A percentile compares a stretch with the other conserved stretches of the same genome.
phyloP scores from a whole-genome alignment of 1,140 invertebrate species.

The Solen grandis region DNA sequence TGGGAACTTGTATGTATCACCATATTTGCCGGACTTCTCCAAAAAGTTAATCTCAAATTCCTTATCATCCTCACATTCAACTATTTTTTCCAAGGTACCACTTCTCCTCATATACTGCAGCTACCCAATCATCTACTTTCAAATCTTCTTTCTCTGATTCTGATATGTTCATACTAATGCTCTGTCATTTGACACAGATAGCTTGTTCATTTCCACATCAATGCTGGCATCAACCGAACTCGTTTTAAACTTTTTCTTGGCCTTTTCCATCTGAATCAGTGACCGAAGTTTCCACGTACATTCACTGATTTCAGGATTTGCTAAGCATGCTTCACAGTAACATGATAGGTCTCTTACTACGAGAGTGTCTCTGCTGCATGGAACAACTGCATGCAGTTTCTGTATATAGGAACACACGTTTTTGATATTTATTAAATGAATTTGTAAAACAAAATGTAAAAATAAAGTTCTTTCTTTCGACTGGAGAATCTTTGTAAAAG shows the following conservation, averaged over 20 bases:
- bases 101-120: not conserved
- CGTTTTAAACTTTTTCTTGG: no score
- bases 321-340: not conserved
- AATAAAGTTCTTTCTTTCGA: no score
- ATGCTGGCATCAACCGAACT: not conserved
- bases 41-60: slow-evolving; percentile 1
- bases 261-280: not conserved
- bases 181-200: not conserved
- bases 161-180: not conserved
- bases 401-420: no score
- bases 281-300: not conserved
- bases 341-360: slow-evolving; percentile 6
- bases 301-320: not conserved
- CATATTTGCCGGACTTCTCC: not conserved
- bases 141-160: slow-evolving; percentile 3
- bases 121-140: slow-evolving; percentile 3
- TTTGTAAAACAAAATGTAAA: no score
- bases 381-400: slow-evolving; percentile 12
- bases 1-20: not conserved
- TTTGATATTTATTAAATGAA: no score
- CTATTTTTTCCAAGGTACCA: not conserved
- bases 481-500: no score
- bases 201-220: not conserved
- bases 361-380: not conserved
- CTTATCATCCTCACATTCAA: slow-evolving; percentile 12